Percentiles rank a stretch among this genome's conserved stretches.
Conservation (phyloP, 2,888 invertebrate species). For the Pseudococcus longispinus region DNA sequence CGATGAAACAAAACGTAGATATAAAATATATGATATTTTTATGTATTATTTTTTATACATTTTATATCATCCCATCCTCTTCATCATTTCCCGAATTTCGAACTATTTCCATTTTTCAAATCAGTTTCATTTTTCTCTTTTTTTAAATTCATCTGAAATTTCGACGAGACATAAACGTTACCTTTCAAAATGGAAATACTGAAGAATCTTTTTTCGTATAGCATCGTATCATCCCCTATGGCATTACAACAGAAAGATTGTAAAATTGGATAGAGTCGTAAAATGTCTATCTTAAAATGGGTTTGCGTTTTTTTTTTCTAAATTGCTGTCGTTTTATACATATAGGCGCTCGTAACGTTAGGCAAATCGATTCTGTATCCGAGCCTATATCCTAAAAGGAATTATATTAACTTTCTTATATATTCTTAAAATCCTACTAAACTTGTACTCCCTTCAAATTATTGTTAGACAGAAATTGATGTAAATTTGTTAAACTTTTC, state of each 20-base stretch:
- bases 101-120: neutral
- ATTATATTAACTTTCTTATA: slow-evolving; percentile 53
- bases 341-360: slow-evolving; percentile 48
- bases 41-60: neutral
- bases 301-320: slow-evolving; percentile 53
- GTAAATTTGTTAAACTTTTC: slow-evolving; percentile 30
- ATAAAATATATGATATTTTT: neutral
- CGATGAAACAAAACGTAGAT: neutral
- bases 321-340: slow-evolving; percentile 50
- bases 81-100: neutral
- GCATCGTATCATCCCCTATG: slow-evolving; percentile 45
- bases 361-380: slow-evolving; percentile 56
- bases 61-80: neutral
- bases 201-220: slow-evolving; percentile 40
- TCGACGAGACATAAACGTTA: slow-evolving; percentile 27
- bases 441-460: slow-evolving; percentile 35
- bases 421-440: slow-evolving; percentile 35
- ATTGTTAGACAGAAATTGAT: slow-evolving; percentile 27
- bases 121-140: neutral
- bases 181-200: slow-evolving; percentile 44
- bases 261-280: slow-evolving; percentile 57
- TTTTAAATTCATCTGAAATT: slow-evolving; percentile 32
- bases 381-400: slow-evolving; percentile 49
- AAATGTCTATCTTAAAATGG: slow-evolving; percentile 55
- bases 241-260: slow-evolving; percentile 55